Evolutionary conservation across 1,140 invertebrate species (phyloP).

Genomic region (Chlorops oryzae): DNA sequence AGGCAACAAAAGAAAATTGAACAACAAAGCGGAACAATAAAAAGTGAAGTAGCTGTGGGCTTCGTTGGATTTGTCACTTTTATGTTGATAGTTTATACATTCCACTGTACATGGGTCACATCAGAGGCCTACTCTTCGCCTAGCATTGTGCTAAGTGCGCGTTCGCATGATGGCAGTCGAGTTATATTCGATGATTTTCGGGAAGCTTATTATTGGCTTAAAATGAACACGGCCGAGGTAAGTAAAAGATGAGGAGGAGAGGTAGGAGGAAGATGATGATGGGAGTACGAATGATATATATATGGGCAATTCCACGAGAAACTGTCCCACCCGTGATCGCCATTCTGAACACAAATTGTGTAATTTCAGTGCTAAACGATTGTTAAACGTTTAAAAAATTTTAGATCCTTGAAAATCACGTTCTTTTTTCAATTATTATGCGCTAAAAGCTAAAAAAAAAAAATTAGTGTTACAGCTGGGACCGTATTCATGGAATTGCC

Average conservation of each 20-base stretch:
- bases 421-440: too few species aligned
- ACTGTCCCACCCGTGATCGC: too few species aligned
- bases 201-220: slow-evolving; percentile 96
- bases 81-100: slow-evolving; percentile 85
- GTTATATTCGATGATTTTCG: slow-evolving; percentile 97
- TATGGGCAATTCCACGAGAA: too few species aligned
- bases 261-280: too few species aligned
- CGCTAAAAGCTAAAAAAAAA: too few species aligned
- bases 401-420: too few species aligned
- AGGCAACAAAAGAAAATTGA: slow-evolving; percentile 62
- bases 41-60: slow-evolving; percentile 79
- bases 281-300: too few species aligned
- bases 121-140: slow-evolving; percentile 97
- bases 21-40: slow-evolving; percentile 76
- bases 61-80: slow-evolving; percentile 81
- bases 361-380: too few species aligned
- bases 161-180: slow-evolving; percentile 85
- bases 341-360: too few species aligned
- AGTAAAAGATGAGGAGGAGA: slow-evolving; percentile 19
- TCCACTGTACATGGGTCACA: slow-evolving; percentile 99
- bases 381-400: too few species aligned
- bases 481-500: too few species aligned
- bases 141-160: slow-evolving; percentile 92
- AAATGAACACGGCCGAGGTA: slow-evolving; percentile 91
- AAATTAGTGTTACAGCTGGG: too few species aligned